phyloP scores from a whole-genome alignment of 1,140 invertebrate genomes.

The Oedothorax gibbosus region DNA sequence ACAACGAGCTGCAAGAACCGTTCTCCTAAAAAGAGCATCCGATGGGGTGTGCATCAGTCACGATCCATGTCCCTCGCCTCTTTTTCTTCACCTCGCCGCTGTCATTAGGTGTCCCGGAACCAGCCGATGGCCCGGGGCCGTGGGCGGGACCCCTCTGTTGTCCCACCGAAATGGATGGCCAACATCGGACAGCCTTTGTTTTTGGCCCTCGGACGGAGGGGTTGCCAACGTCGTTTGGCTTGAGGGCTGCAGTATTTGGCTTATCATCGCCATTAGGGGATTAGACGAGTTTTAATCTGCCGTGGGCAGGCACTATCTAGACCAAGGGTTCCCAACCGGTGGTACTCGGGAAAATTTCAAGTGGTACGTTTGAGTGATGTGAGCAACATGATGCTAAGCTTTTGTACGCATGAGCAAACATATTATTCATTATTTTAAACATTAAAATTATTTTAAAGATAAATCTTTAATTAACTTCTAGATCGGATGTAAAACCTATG shows the following conservation, averaged over 20 bases:
- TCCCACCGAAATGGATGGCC: conserved; percentile 43
- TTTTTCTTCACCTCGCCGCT: conserved; percentile 21
- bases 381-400: neutral
- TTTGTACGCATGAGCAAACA: too few relatives aligned
- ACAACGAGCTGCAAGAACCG: too few relatives aligned
- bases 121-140: conserved; percentile 44
- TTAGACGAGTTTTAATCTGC: neutral
- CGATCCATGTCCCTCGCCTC: conserved; percentile 24
- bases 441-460: too few relatives aligned
- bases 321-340: neutral
- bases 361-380: too few relatives aligned
- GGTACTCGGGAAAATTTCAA: too few relatives aligned
- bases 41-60: neutral
- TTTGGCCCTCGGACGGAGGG: conserved; percentile 24
- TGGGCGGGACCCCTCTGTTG: conserved; percentile 36
- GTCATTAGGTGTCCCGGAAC: conserved; percentile 61
- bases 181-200: conserved; percentile 57
- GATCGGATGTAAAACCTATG: too few relatives aligned
- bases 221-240: neutral
- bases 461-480: too few relatives aligned
- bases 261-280: neutral
- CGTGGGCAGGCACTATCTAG: neutral
- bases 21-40: too few relatives aligned
- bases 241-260: conserved; percentile 20
- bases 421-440: too few relatives aligned